phyloP scores from a whole-genome alignment of 1,140 invertebrate genomes.

The Ridgeia piscesae region DNA sequence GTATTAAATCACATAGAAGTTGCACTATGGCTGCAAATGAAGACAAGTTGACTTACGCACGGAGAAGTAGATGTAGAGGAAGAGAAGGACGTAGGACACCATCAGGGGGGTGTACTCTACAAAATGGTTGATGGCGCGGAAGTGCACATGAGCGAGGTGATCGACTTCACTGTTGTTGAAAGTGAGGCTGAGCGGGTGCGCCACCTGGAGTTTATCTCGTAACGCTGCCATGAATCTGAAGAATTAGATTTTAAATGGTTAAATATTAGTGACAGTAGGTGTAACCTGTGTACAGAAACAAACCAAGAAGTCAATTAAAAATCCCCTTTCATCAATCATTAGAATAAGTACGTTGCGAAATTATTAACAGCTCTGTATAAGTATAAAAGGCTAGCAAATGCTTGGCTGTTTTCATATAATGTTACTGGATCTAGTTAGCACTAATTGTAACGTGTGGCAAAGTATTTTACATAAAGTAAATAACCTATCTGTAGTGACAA shows the following conservation, averaged over 20 bases:
- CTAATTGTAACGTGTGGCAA: no score
- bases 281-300: not conserved
- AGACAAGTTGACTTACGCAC: conserved; percentile 70
- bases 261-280: conserved; percentile 28
- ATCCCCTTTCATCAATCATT: no score
- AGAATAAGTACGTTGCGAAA: no score
- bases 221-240: conserved; percentile 76
- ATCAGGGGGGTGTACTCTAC: conserved; percentile 82
- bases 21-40: not conserved
- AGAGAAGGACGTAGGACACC: conserved; percentile 81
- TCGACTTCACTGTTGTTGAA: conserved; percentile 59
- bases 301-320: no score
- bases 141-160: conserved; percentile 57
- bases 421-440: no score
- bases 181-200: conserved; percentile 67
- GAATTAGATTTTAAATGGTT: conserved; percentile 17
- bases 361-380: no score
- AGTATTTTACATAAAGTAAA: no score
- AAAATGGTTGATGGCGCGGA: conserved; percentile 83
- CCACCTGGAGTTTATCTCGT: conserved; percentile 67
- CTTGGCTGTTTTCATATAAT: no score
- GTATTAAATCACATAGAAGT: not conserved
- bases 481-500: no score
- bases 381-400: no score
- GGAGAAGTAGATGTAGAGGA: conserved; percentile 92